These are phyloP conservation scores for Mesorhabditis spiculigera DNA, from an alignment of 2,888 invertebrate species.

Conservation along the genomic window DNA sequence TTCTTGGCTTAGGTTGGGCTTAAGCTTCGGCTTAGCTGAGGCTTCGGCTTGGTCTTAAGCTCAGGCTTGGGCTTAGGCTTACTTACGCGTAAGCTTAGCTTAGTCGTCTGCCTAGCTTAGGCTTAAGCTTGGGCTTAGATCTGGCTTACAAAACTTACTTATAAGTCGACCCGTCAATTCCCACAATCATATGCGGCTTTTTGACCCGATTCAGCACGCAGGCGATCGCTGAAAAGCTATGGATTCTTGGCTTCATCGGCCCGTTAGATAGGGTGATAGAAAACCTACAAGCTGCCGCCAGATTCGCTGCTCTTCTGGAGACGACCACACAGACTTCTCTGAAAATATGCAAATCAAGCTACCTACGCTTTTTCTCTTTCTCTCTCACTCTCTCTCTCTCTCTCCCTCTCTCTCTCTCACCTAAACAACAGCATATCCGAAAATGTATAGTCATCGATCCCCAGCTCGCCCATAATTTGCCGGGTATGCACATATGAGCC, in stretches of 20 bases:
- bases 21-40: too few species aligned
- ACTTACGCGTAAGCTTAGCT: too few species aligned
- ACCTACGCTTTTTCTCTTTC: too few species aligned
- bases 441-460: conserved; percentile 62
- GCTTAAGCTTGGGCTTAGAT: too few species aligned
- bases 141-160: conserved; percentile 61
- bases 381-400: too few species aligned
- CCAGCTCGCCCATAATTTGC: conserved; percentile 80
- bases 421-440: conserved; percentile 68
- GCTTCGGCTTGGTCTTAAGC: too few species aligned
- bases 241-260: too few species aligned
- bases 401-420: too few species aligned
- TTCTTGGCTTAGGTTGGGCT: too few species aligned
- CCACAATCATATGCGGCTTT: conserved; percentile 77
- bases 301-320: conserved; percentile 84
- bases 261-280: not conserved
- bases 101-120: too few species aligned
- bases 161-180: conserved; percentile 94
- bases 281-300: conserved; percentile 73
- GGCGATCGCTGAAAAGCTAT: conserved; percentile 64
- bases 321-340: conserved; percentile 86
- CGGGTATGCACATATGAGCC: conserved; percentile 70
- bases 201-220: conserved; percentile 84
- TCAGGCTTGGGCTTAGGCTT: too few species aligned
- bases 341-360: too few species aligned